Conservation (phyloP, 2,888 invertebrate genomes). For the Aphodius granarius region DNA sequence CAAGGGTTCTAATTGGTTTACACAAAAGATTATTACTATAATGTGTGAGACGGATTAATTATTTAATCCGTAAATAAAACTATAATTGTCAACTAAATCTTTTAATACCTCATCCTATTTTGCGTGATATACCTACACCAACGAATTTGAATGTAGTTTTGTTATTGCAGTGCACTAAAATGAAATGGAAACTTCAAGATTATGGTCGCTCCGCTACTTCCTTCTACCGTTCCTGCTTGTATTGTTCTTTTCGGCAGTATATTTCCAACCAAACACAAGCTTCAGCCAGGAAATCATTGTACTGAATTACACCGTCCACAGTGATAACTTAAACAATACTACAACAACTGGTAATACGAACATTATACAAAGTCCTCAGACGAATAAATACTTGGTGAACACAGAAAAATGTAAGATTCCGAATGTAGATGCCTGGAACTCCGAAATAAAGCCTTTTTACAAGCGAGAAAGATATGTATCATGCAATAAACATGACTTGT, state of each 20-base stretch:
- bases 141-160: background rate
- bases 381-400: constrained; percentile 56
- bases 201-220: constrained; percentile 15
- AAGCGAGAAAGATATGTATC: constrained; percentile 58
- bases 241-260: constrained; percentile 14
- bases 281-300: constrained; percentile 2
- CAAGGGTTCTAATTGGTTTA: no score
- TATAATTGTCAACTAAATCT: background rate
- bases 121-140: background rate
- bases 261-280: constrained; percentile 15
- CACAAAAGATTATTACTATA: no score
- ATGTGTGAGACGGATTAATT: no score
- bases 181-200: constrained; percentile 24
- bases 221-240: constrained; percentile 13
- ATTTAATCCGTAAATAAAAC: no score
- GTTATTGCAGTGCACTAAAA: constrained; percentile 17
- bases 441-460: constrained; percentile 58
- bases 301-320: constrained; percentile 5
- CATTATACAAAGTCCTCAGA: background rate
- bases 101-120: background rate
- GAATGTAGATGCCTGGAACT: constrained; percentile 62
- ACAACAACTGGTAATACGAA: background rate
- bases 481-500: constrained; percentile 53
- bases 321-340: background rate
- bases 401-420: constrained; percentile 66